Percentiles rank a stretch among this genome's conserved stretches.
These are phyloP conservation scores for Notodonta dromedarius DNA, from an alignment of 2,888 invertebrate species.

Conservation along the genomic window DNA sequence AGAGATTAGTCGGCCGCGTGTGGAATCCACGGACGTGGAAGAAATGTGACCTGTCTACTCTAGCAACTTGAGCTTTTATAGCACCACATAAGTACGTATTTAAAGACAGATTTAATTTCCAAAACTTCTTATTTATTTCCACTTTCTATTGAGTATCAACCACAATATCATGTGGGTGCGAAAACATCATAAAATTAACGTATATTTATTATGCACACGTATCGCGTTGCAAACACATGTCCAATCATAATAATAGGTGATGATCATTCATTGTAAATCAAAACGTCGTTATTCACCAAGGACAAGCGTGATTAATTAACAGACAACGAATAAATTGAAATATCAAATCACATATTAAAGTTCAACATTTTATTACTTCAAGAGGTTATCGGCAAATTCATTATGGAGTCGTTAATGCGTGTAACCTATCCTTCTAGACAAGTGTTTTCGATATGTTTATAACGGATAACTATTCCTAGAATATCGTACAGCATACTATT, in stretches of 20 bases:
- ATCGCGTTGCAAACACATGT: neutral
- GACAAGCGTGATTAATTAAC: slow-evolving; percentile 41
- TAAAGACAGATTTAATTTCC: too few species aligned
- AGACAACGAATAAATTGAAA: slow-evolving; percentile 26
- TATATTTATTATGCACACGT: neutral
- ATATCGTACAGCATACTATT: too few species aligned
- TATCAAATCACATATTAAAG: slow-evolving; percentile 43
- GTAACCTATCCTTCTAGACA: slow-evolving; percentile 19
- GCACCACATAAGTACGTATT: too few species aligned
- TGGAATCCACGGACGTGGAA: slow-evolving; percentile 40
- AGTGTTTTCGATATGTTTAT: slow-evolving; percentile 10
- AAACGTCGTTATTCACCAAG: slow-evolving; percentile 18
- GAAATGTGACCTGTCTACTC: slow-evolving; percentile 44
- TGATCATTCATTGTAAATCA: slow-evolving; percentile 14
- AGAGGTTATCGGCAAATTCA: slow-evolving; percentile 47
- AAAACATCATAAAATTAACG: too few species aligned
- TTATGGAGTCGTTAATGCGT: slow-evolving; percentile 40
- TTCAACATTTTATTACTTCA: slow-evolving; percentile 51
- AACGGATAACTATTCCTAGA: too few species aligned
- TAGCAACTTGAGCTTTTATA: neutral
- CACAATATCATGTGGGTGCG: too few species aligned
- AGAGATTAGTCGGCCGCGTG: slow-evolving; percentile 40
- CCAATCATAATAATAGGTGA: slow-evolving; percentile 10
- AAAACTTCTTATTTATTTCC: too few species aligned
- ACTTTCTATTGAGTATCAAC: too few species aligned